Evolutionary conservation across 1,140 invertebrate genomes (phyloP).

Genomic region (Eupeodes corollae): DNA sequence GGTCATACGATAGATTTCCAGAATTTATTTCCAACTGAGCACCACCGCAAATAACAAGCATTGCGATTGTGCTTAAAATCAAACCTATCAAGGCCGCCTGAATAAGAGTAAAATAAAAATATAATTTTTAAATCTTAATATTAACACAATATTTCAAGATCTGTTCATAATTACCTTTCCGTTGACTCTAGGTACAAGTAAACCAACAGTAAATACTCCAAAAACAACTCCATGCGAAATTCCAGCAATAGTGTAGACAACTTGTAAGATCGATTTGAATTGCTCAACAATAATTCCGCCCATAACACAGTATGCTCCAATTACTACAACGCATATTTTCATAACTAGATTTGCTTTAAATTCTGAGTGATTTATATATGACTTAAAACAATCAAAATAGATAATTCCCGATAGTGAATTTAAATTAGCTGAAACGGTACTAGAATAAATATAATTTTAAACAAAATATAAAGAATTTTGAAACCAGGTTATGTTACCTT

Average conservation of each 20-base stretch:
- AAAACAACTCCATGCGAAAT: constrained; percentile 52
- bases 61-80: constrained; percentile 48
- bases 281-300: constrained; percentile 49
- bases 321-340: constrained; percentile 44
- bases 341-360: constrained; percentile 43
- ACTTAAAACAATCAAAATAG: constrained; percentile 54
- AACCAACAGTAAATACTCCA: constrained; percentile 55
- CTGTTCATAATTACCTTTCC: constrained; percentile 39
- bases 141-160: neutral
- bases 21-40: constrained; percentile 53
- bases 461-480: neutral
- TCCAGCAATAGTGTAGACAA: constrained; percentile 42
- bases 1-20: constrained; percentile 41
- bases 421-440: constrained; percentile 55
- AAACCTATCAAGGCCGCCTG: constrained; percentile 62
- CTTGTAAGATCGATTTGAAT: constrained; percentile 45
- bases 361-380: constrained; percentile 28
- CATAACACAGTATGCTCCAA: constrained; percentile 41
- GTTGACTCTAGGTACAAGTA: constrained; percentile 54
- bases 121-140: constrained; percentile 37
- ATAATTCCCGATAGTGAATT: constrained; percentile 61
- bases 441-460: constrained; percentile 24
- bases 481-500: constrained; percentile 36
- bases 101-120: constrained; percentile 32
- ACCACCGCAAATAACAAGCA: constrained; percentile 66